Conservation (phyloP, 2,113 vertebrate species). For the Furnarius figulus region DNA sequence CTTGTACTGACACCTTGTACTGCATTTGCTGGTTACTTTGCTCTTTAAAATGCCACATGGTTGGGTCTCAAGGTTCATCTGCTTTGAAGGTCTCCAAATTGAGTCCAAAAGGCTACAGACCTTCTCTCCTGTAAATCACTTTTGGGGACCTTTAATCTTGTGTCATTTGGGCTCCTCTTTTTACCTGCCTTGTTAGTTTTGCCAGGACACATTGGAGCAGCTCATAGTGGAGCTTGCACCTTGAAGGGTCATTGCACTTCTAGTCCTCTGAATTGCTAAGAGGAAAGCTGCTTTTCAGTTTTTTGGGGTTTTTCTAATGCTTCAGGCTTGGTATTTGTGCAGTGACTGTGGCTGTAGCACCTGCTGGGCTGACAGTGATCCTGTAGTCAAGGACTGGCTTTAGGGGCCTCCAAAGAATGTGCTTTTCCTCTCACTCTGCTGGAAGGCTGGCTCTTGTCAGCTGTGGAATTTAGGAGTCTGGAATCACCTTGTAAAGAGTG, state of each 20-base stretch:
- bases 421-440: not conserved
- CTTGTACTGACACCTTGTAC: rapidly evolving
- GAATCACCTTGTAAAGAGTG: not conserved
- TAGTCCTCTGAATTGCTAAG: not conserved
- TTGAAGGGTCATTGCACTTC: not conserved
- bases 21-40: not conserved
- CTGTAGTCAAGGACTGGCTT: not conserved
- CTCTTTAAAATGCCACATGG: not conserved
- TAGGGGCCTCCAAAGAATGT: not conserved
- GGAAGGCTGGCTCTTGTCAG: not conserved
- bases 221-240: not conserved
- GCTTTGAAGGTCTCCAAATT: not conserved
- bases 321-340: not conserved
- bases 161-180: not conserved
- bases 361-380: not conserved
- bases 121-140: not conserved
- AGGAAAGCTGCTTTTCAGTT: not conserved
- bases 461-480: not conserved
- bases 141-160: not conserved
- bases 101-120: not conserved
- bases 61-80: not conserved
- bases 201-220: not conserved
- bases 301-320: not conserved
- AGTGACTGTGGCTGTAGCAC: rapidly evolving
- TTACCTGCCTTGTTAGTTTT: not conserved